These are phyloP conservation scores for Phortica magna DNA, from an alignment of 2,888 invertebrate genomes.

Conservation along the genomic window DNA sequence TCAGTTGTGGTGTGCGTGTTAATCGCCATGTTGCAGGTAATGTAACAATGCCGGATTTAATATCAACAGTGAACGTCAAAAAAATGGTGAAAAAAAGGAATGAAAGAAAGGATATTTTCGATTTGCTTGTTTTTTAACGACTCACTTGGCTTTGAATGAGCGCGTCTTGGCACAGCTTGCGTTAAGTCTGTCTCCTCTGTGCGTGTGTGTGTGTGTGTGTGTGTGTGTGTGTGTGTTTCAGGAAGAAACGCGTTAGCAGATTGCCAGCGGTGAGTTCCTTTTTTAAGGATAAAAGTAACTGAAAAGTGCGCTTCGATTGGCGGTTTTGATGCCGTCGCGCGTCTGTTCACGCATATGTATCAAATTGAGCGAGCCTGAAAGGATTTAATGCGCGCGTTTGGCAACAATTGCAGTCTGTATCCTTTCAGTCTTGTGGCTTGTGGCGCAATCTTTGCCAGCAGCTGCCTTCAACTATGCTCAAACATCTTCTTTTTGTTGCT, in stretches of 20 bases:
- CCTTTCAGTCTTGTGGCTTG: slow-evolving; percentile 52
- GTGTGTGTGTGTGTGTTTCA: slow-evolving; percentile 12
- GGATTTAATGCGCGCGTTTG: slow-evolving; percentile 73
- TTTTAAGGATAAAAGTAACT: slow-evolving; percentile 43
- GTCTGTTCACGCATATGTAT: slow-evolving; percentile 48
- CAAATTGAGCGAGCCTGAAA: slow-evolving; percentile 76
- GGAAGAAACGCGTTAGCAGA: slow-evolving; percentile 42
- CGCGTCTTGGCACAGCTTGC: slow-evolving; percentile 65
- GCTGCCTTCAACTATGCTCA: slow-evolving; percentile 38
- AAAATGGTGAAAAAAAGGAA: slow-evolving; percentile 14
- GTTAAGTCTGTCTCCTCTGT: slow-evolving; percentile 48
- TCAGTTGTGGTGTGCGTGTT: slow-evolving; percentile 58
- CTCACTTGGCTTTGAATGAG: slow-evolving; percentile 31
- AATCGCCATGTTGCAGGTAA: slow-evolving; percentile 73
- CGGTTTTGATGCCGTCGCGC: slow-evolving; percentile 40
- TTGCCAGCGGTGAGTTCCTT: slow-evolving; percentile 23
- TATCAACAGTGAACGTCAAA: slow-evolving; percentile 38
- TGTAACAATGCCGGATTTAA: slow-evolving; percentile 62
- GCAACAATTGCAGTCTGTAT: slow-evolving; percentile 54
- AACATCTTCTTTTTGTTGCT: background rate
- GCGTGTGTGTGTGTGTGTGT: slow-evolving; percentile 16
- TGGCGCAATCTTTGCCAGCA: slow-evolving; percentile 41
- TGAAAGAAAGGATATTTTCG: slow-evolving; percentile 25
- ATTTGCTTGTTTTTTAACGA: slow-evolving; percentile 35
- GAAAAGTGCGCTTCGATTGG: slow-evolving; percentile 50